Evolutionary conservation across 2,113 vertebrate species (phyloP).

Genomic region (Amia ocellicauda): DNA sequence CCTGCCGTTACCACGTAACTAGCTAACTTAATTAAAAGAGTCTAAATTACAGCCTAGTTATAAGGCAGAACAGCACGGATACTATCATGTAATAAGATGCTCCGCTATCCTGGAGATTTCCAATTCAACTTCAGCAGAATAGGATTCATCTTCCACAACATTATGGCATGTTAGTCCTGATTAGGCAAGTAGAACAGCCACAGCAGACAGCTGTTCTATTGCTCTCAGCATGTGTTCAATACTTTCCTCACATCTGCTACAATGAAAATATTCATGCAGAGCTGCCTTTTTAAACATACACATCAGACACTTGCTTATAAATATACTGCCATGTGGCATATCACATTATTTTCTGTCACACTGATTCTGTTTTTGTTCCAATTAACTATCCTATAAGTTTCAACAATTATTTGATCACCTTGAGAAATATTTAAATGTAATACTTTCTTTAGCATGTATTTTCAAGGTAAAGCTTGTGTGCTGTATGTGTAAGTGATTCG

Average conservation of each 20-base stretch:
- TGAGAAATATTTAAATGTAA: background rate
- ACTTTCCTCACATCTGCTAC: conserved; percentile 63
- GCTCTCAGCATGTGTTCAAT: conserved; percentile 68
- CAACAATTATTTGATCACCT: background rate
- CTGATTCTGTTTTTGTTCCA: background rate
- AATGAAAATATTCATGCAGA: conserved; percentile 7
- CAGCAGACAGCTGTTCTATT: conserved; percentile 55
- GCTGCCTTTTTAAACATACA: conserved; percentile 9
- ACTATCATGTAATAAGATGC: background rate
- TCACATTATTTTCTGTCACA: background rate
- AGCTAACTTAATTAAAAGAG: background rate
- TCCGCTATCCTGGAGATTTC: conserved; percentile 24
- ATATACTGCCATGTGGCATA: background rate
- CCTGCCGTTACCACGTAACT: background rate
- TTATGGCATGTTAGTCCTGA: background rate
- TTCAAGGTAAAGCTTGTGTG: background rate
- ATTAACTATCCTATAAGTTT: background rate
- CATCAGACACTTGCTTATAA: conserved; percentile 1
- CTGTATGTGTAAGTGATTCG: too few species aligned
- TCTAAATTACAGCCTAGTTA: background rate
- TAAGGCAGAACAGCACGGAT: background rate
- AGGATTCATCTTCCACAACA: conserved; percentile 32
- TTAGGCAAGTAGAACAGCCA: background rate
- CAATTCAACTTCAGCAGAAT: conserved; percentile 56
- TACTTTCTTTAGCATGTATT: background rate